Evolutionary conservation across 2,888 invertebrate species (phyloP).

Genomic region (Papilio elwesi): DNA sequence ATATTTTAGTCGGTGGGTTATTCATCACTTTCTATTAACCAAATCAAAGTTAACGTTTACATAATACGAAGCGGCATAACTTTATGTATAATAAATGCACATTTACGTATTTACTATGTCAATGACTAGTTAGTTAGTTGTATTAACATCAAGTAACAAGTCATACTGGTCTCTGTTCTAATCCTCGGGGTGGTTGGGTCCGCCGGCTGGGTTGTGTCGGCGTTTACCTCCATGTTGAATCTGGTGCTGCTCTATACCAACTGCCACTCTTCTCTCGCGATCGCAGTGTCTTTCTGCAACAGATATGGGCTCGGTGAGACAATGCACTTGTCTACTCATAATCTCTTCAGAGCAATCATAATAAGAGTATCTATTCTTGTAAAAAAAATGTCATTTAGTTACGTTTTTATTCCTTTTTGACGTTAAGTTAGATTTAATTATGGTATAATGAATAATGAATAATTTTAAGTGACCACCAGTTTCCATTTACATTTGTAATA

Average conservation of each 20-base stretch:
- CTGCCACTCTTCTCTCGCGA: constrained; percentile 54
- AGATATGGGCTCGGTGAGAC: constrained; percentile 55
- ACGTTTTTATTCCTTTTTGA: too few relatives aligned
- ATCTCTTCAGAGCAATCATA: neutral
- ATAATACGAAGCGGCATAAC: too few relatives aligned
- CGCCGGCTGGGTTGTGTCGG: constrained; percentile 39
- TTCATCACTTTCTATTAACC: too few relatives aligned
- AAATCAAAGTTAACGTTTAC: too few relatives aligned
- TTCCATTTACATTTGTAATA: too few relatives aligned
- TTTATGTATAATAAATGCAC: too few relatives aligned
- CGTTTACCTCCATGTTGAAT: constrained; percentile 68
- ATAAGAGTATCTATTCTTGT: too few relatives aligned
- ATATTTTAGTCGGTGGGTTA: neutral
- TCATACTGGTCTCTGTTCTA: constrained; percentile 7
- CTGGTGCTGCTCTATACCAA: constrained; percentile 38
- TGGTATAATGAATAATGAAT: too few relatives aligned
- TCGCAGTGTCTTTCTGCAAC: constrained; percentile 66
- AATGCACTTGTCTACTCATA: constrained; percentile 3
- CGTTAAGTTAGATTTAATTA: too few relatives aligned
- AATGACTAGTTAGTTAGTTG: constrained; percentile 10
- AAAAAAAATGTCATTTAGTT: too few relatives aligned
- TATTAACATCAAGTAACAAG: neutral
- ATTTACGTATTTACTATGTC: too few relatives aligned
- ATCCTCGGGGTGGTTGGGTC: neutral
- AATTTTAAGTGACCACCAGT: too few relatives aligned